Conservation (phyloP, 2,113 vertebrate species). For the Microtus oregoni region DNA sequence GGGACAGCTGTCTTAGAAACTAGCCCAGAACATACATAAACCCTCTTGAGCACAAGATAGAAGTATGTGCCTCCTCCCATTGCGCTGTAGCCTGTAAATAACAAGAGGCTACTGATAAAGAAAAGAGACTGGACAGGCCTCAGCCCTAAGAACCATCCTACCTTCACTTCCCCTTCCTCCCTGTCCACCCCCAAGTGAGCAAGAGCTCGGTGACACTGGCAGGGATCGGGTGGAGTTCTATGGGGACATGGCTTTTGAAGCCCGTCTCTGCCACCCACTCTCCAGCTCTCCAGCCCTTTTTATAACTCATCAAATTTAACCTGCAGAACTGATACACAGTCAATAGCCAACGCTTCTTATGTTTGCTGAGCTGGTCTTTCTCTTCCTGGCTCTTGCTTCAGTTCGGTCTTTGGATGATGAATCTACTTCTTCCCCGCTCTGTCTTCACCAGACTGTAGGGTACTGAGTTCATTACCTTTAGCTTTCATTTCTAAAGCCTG, state of each 20-base stretch:
- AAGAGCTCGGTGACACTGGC: neutral
- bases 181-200: fast-evolving
- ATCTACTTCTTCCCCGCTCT: neutral
- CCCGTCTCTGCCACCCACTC: neutral
- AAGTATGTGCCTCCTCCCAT: neutral
- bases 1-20: constrained; percentile 57
- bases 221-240: neutral
- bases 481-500: constrained; percentile 43
- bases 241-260: neutral
- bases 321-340: neutral
- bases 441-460: neutral
- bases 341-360: neutral
- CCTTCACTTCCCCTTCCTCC: neutral
- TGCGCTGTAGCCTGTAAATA: constrained; percentile 12
- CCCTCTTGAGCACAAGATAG: constrained; percentile 14
- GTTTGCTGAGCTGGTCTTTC: neutral
- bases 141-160: neutral
- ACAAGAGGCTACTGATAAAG: neutral
- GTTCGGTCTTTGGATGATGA: neutral
- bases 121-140: neutral
- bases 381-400: neutral
- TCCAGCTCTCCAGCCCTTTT: neutral
- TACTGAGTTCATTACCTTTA: neutral
- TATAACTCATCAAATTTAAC: constrained; percentile 4
- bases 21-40: constrained; percentile 67